A percentile compares a stretch with the other conserved stretches of the same genome.
phyloP scores from a whole-genome alignment of 2,113 vertebrate genomes.

The Cricetomys ansorgei region DNA sequence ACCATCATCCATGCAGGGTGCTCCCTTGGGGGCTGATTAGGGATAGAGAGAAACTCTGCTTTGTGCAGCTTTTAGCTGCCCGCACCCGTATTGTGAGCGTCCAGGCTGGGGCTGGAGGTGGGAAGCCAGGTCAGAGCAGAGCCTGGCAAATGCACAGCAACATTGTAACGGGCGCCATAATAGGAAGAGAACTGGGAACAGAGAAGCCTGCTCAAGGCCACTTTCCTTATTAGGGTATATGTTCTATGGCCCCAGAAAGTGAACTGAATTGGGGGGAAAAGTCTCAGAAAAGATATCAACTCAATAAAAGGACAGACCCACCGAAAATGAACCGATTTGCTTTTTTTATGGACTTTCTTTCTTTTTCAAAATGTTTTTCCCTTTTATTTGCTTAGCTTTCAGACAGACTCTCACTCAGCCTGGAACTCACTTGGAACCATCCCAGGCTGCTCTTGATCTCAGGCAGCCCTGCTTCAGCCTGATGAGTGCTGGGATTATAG shows the following conservation, averaged over 20 bases:
- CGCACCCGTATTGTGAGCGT: not conserved
- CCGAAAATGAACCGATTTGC: not conserved
- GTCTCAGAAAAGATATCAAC: constrained; percentile 7
- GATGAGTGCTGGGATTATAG: not conserved
- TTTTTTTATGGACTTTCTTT: not conserved
- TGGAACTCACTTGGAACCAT: not conserved
- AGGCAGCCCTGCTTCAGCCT: not conserved
- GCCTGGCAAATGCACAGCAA: not conserved
- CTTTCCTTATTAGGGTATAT: not conserved
- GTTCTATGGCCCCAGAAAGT: not conserved
- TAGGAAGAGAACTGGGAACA: not conserved
- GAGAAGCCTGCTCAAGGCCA: not conserved
- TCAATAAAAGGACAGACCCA: not conserved
- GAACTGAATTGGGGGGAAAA: not conserved
- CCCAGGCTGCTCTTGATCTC: not conserved
- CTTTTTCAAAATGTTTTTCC: not conserved
- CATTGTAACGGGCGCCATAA: not conserved
- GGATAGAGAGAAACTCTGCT: not conserved
- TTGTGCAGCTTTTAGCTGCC: not conserved
- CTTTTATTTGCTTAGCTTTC: not conserved
- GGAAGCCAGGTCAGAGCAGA: not conserved
- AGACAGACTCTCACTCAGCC: not conserved
- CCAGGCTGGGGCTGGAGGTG: not conserved
- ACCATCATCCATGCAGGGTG: constrained; percentile 12
- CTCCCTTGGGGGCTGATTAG: constrained; percentile 31